These are phyloP conservation scores for Rissa tridactyla DNA, from an alignment of 2,113 vertebrate genomes.

Conservation along the genomic window DNA sequence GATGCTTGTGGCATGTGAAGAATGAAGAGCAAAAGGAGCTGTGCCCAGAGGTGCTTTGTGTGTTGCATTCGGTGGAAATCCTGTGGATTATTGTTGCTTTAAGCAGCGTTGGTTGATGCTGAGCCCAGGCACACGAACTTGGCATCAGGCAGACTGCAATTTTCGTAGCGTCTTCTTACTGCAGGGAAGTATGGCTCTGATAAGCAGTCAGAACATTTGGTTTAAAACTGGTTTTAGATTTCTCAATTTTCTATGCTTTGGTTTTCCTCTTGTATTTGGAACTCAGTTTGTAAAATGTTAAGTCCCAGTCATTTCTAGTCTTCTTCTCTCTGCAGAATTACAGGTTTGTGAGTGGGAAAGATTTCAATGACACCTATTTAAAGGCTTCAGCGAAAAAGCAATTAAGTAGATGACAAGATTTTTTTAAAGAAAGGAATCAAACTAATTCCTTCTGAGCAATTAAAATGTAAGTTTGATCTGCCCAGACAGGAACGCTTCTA, in stretches of 20 bases:
- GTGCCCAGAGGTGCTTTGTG: neutral
- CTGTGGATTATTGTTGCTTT: neutral
- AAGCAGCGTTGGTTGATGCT: neutral
- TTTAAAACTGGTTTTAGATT: neutral
- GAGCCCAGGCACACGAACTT: neutral
- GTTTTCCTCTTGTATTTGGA: neutral
- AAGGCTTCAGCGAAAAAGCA: slow-evolving; percentile 2
- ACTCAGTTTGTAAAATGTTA: neutral
- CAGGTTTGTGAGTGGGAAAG: slow-evolving; percentile 5
- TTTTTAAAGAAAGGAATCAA: neutral
- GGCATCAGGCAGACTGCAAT: neutral
- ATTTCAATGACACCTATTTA: slow-evolving; percentile 27
- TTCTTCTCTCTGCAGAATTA: neutral
- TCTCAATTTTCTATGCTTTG: neutral
- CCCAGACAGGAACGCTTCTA: neutral
- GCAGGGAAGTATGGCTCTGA: neutral
- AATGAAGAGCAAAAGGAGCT: neutral
- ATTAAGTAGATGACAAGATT: slow-evolving; percentile 5
- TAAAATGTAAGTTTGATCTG: slow-evolving; percentile 4
- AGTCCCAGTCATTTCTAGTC: neutral
- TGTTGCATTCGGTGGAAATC: neutral
- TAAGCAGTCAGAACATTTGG: neutral
- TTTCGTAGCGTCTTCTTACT: neutral
- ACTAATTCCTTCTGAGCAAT: slow-evolving; percentile 6
- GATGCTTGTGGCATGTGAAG: neutral